Percentiles rank a stretch among this genome's conserved stretches.
Conservation (phyloP, 2,113 vertebrate species). For the cat (Felis catus) region DNA sequence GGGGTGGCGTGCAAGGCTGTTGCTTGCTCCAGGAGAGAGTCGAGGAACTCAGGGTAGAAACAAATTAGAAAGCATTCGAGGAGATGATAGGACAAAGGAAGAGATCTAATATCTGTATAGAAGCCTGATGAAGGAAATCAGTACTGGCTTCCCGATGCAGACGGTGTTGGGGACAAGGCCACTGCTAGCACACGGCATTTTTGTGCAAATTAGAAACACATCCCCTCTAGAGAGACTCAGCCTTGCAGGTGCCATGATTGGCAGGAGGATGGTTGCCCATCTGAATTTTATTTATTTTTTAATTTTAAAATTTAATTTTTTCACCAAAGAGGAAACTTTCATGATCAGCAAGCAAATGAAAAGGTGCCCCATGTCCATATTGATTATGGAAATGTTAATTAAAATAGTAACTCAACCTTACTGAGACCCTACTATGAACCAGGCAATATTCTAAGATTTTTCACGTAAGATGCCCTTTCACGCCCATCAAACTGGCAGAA, state of each 20-base stretch:
- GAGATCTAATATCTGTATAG: background rate
- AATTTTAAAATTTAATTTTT: background rate
- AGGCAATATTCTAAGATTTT: background rate
- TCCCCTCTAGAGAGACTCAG: background rate
- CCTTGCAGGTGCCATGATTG: background rate
- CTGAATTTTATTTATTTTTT: background rate
- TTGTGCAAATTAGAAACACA: background rate
- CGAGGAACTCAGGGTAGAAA: background rate
- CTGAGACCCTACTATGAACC: background rate
- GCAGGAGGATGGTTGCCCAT: background rate
- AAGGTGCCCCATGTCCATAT: background rate
- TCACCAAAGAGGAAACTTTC: background rate
- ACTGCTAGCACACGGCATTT: background rate
- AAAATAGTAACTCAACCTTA: background rate
- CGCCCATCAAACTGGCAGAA: conserved; percentile 2
- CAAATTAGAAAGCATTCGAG: background rate
- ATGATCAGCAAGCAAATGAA: background rate
- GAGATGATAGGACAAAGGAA: background rate
- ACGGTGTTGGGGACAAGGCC: background rate
- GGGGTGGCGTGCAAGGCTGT: background rate
- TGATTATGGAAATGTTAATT: background rate
- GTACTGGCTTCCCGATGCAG: background rate
- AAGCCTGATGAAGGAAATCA: background rate
- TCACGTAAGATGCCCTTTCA: background rate
- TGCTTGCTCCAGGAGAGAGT: background rate